A percentile compares a stretch with the other conserved stretches of the same genome.
Evolutionary conservation across 2,888 invertebrate species (phyloP).

Genomic region (Julus scanicus): DNA sequence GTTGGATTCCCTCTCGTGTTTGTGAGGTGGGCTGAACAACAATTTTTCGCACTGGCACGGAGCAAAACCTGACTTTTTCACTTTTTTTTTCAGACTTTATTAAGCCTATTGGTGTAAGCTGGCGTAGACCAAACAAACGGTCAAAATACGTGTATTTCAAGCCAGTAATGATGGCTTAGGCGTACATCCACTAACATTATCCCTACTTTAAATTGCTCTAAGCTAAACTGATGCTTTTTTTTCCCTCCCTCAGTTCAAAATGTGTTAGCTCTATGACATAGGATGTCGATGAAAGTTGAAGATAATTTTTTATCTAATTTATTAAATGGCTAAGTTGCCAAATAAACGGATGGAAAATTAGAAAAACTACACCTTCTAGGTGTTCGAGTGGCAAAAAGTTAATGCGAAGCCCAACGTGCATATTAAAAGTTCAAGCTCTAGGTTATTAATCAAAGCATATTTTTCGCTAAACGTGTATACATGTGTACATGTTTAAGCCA

Average conservation of each 20-base stretch:
- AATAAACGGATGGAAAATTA: conserved; percentile 41
- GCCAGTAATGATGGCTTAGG: conserved; percentile 32
- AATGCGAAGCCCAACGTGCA: neutral
- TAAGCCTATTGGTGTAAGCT: neutral
- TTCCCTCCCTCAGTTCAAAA: neutral
- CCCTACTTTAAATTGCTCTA: neutral
- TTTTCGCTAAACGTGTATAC: neutral
- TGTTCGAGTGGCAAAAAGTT: conserved; percentile 15
- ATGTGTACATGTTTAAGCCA: neutral
- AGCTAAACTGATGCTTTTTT: conserved; percentile 8
- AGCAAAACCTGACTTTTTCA: neutral
- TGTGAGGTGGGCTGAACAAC: conserved; percentile 49
- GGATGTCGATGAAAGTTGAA: conserved; percentile 15
- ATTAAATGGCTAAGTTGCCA: conserved; percentile 42
- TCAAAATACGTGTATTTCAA: conserved; percentile 42
- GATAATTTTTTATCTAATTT: conserved; percentile 42
- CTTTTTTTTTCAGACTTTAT: neutral
- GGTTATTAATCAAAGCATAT: neutral
- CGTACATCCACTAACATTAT: conserved; percentile 39
- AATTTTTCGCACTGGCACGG: conserved; percentile 34
- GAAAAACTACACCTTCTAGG: conserved; percentile 42
- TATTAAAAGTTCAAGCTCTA: conserved; percentile 9
- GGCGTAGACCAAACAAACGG: conserved; percentile 42
- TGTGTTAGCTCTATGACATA: conserved; percentile 30
- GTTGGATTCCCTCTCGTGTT: conserved; percentile 48